Conservation (phyloP, 2,888 invertebrate genomes). For the Polietes domitor region DNA sequence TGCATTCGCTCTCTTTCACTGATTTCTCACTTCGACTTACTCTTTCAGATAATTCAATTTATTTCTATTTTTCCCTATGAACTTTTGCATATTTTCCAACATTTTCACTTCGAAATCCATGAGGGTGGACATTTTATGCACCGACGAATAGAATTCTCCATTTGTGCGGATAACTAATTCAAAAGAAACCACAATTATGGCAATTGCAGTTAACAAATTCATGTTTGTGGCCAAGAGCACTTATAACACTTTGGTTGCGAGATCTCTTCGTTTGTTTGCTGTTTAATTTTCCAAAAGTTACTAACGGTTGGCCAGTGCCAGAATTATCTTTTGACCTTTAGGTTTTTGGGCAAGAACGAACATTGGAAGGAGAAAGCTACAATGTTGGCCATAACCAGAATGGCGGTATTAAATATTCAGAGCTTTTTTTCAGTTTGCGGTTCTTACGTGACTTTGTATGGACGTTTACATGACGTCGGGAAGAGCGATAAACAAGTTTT, state of each 20-base stretch:
- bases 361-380: background rate
- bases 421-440: conserved; percentile 9
- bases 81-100: conserved; percentile 73
- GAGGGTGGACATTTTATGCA: conserved; percentile 72
- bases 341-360: background rate
- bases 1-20: too few relatives aligned
- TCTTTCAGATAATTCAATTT: conserved; percentile 76
- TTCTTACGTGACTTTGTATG: background rate
- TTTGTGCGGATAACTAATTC: conserved; percentile 37
- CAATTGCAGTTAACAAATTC: conserved; percentile 17
- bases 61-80: conserved; percentile 73
- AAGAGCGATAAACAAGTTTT: conserved; percentile 33
- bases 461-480: background rate
- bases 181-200: background rate
- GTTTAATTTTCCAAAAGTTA: conserved; percentile 29
- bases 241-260: background rate
- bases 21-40: conserved; percentile 69
- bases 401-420: conserved; percentile 3
- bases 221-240: background rate
- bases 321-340: conserved; percentile 27
- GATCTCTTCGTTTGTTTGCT: background rate
- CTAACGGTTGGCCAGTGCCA: conserved; percentile 2
- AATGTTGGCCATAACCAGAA: background rate
- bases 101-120: conserved; percentile 72
- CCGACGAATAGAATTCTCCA: conserved; percentile 75